Conservation (phyloP, 2,888 invertebrate species). For the Hypsopygia costalis region DNA sequence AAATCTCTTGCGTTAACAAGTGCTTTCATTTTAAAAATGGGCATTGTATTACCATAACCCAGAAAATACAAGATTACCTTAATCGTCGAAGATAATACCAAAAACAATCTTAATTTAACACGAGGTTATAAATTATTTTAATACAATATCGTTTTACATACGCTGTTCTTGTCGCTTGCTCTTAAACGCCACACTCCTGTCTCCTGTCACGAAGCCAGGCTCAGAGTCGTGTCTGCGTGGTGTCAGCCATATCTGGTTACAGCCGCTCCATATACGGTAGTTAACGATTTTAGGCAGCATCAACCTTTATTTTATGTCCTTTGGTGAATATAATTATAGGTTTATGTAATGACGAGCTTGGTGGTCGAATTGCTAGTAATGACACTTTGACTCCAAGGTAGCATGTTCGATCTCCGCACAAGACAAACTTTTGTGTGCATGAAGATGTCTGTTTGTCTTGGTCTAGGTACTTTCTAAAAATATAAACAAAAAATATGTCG, state of each 20-base stretch:
- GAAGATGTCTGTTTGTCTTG: no score
- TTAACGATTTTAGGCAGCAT: not conserved
- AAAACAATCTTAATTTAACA: not conserved
- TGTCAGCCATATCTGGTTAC: slow-evolving; percentile 5
- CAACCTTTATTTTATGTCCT: not conserved
- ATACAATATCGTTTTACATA: not conserved
- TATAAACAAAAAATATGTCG: no score
- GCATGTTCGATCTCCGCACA: no score
- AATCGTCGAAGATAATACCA: not conserved
- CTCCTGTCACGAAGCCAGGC: not conserved
- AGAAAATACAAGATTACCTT: not conserved
- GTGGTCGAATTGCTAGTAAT: no score
- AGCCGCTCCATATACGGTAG: not conserved
- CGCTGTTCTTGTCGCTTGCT: slow-evolving; percentile 1
- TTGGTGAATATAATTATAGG: no score
- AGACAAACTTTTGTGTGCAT: no score
- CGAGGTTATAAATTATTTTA: not conserved
- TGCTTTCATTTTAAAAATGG: no score
- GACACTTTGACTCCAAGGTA: no score
- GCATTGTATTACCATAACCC: no score
- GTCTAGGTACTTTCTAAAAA: no score
- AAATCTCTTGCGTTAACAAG: no score
- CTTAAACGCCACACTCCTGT: not conserved
- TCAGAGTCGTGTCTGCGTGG: not conserved
- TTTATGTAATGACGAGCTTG: no score